phyloP scores from a whole-genome alignment of 1,140 invertebrate genomes.

The Spodoptera litura region DNA sequence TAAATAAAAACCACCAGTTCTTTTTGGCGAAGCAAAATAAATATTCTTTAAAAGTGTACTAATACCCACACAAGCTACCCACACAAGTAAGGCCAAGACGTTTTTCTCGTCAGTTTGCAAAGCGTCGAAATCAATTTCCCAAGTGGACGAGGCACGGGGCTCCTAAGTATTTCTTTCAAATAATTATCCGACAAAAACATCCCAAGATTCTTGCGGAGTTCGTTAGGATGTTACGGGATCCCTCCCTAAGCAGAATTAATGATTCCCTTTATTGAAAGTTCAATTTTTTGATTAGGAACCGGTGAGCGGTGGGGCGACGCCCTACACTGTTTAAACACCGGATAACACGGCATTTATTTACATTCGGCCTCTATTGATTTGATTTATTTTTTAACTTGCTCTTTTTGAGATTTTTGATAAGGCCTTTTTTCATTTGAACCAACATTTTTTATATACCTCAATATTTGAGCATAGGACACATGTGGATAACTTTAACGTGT shows the following conservation, averaged over 20 bases:
- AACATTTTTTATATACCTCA: too few species aligned
- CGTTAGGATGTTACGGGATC: conserved; percentile 76
- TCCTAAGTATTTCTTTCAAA: conserved; percentile 78
- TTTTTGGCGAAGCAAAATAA: neutral
- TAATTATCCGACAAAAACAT: conserved; percentile 84
- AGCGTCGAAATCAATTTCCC: conserved; percentile 56
- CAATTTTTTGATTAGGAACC: conserved; percentile 84
- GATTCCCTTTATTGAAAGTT: conserved; percentile 85
- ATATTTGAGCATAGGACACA: too few species aligned
- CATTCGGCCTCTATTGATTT: conserved; percentile 80
- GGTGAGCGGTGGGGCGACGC: conserved; percentile 59
- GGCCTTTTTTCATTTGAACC: neutral
- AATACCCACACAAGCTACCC: neutral
- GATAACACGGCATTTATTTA: conserved; percentile 83
- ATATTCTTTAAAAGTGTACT: neutral
- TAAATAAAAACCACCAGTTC: too few species aligned
- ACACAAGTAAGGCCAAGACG: conserved; percentile 18
- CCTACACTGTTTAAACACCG: conserved; percentile 80
- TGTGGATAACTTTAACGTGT: neutral
- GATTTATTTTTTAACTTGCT: conserved; percentile 66
- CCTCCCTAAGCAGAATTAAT: conserved; percentile 84
- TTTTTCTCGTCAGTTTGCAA: conserved; percentile 46
- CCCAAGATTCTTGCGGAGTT: conserved; percentile 81
- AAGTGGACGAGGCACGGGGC: conserved; percentile 60
- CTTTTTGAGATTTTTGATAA: conserved; percentile 12